These are phyloP conservation scores for Drosophila cardini DNA, from an alignment of 1,140 invertebrate genomes.

Conservation along the genomic window DNA sequence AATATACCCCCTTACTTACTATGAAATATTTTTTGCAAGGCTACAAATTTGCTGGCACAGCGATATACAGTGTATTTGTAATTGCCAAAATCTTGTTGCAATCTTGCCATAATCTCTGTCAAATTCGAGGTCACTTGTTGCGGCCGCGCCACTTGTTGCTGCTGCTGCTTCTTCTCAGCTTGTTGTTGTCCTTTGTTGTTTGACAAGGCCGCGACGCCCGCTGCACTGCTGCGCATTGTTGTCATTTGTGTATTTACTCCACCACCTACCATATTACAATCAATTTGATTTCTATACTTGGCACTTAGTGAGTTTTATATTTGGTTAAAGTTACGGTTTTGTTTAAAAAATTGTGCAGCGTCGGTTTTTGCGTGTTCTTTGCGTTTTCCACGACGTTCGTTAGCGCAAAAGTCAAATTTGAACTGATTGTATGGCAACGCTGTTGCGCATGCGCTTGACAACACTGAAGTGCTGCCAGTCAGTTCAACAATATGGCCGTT, in stretches of 20 bases:
- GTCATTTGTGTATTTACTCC: constrained; percentile 40
- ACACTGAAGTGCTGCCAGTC: constrained; percentile 39
- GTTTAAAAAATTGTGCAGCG: constrained; percentile 28
- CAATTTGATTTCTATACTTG: background rate
- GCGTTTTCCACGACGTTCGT: constrained; percentile 57
- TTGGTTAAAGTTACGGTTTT: background rate
- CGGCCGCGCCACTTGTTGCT: constrained; percentile 41
- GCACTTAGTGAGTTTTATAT: background rate
- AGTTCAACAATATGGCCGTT: constrained; percentile 16
- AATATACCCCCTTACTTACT: constrained; percentile 54
- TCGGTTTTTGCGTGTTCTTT: constrained; percentile 40
- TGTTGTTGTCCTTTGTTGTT: constrained; percentile 49
- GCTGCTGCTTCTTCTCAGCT: constrained; percentile 39
- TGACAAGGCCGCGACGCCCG: constrained; percentile 45
- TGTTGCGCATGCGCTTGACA: constrained; percentile 20
- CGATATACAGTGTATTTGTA: constrained; percentile 83
- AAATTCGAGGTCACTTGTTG: constrained; percentile 55
- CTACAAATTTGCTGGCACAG: constrained; percentile 76
- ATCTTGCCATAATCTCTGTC: constrained; percentile 59
- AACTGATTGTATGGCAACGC: constrained; percentile 54
- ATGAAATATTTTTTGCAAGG: constrained; percentile 75
- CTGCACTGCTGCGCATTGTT: constrained; percentile 51
- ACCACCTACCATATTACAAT: constrained; percentile 13
- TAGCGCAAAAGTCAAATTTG: constrained; percentile 78
- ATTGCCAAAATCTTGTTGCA: constrained; percentile 63